Base-by-base conservation (phyloP, 35 echinoderm and acorn worm genomes). In the Acanthaster planci region DNA sequence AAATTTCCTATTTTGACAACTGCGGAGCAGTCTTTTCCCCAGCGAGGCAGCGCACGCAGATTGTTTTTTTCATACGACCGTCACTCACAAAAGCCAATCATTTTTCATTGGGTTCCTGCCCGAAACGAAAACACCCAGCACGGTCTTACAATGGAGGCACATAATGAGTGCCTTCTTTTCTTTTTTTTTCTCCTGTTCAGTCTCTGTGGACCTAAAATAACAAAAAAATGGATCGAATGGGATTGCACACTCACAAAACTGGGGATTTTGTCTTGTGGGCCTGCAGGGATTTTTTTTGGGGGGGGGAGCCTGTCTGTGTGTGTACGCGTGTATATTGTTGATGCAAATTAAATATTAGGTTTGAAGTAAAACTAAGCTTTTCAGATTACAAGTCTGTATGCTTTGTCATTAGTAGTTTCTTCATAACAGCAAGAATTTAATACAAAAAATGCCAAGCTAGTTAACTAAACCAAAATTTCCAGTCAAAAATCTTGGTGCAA, bases 1-100 rank as follows among this genome's bases (percentile, higher is more conserved):
- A 72, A 72, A 34, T 26, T 72, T 47, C 34, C 34, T 72, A 72
- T 72, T 72, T 72, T 72, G 64, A 72, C 64, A 72, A 72, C 64
- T 72, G 64, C 64, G 64, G 64, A 12, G 19, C 14, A 72, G 64
- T 26, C 64, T 31, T 72, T 26, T 72, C 64, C 64, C 64, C 34
- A 10, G 64, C 30, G 64, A 72, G 64, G 26, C 23, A 31, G 26
- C 64, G 34, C 34, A 72, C 19, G 30, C 64, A 7, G 60, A 31
- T 7, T 26, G 18, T 72, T 72, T 72, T 72, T 47, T 47, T 47
- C 30, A 72, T 72, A 26, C 30, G 42, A 72, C 26, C 64, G 64
- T 34, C 10, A 14, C 64, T 26, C 64, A 34, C 15, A 72, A 72
- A 72, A 26, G 21, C 64, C 14, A 72, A 27, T 14, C 14, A 26